phyloP scores from a whole-genome alignment of 2,113 vertebrate species.

The Triplophysa rosa region DNA sequence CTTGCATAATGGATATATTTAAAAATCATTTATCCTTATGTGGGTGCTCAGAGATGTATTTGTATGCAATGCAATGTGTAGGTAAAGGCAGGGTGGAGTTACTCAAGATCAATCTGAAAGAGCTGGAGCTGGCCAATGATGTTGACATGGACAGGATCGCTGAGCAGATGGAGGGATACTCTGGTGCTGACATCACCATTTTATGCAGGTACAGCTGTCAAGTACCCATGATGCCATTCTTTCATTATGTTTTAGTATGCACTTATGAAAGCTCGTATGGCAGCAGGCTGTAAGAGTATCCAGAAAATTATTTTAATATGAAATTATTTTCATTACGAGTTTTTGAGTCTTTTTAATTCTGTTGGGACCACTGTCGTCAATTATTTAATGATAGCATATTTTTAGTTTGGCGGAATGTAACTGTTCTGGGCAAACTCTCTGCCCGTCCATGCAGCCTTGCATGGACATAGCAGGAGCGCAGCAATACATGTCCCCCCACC shows the following conservation, averaged over 20 bases:
- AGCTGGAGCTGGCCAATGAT: slow-evolving; percentile 90
- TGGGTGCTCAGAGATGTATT: slow-evolving; percentile 23
- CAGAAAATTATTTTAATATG: not conserved
- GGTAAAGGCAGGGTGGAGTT: slow-evolving; percentile 91
- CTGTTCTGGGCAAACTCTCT: too few species aligned
- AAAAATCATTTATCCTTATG: slow-evolving; percentile 1
- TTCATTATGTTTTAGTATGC: too few species aligned
- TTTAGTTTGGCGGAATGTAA: too few species aligned
- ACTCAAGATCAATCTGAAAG: slow-evolving; percentile 89
- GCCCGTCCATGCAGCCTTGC: too few species aligned
- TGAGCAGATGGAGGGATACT: slow-evolving; percentile 96
- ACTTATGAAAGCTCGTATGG: too few species aligned
- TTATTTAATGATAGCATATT: too few species aligned
- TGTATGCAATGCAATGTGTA: slow-evolving; percentile 58
- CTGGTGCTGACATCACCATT: slow-evolving; percentile 96
- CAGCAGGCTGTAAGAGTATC: too few species aligned
- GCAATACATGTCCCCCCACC: too few species aligned
- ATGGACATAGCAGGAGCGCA: too few species aligned
- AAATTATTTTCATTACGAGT: not conserved
- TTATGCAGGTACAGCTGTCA: slow-evolving; percentile 88
- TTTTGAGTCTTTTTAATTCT: too few species aligned
- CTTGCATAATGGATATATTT: not conserved
- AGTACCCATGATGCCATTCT: not conserved
- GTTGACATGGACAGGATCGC: slow-evolving; percentile 91
- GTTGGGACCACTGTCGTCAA: too few species aligned